Conservation (phyloP, 2,888 invertebrate genomes). For the Achlya flavicornis region DNA sequence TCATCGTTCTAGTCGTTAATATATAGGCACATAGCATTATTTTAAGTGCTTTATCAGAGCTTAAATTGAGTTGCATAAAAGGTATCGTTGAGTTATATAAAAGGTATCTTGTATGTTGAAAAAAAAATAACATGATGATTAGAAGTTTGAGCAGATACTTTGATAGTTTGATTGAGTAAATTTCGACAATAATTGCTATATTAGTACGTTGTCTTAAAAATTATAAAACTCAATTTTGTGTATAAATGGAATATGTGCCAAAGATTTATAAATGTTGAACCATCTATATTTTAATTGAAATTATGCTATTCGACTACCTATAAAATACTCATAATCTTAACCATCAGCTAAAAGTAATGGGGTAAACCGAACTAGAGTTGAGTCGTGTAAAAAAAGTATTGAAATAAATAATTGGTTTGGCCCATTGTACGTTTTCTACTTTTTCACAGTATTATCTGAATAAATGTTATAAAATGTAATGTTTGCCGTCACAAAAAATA, state of each 20-base stretch:
- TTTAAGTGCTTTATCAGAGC: conserved; percentile 24
- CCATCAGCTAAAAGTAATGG: too few species aligned
- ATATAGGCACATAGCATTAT: conserved; percentile 14
- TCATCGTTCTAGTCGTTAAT: conserved; percentile 33
- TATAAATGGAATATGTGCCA: conserved; percentile 39
- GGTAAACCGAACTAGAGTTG: too few species aligned
- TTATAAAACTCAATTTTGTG: conserved; percentile 20
- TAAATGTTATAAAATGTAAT: neutral
- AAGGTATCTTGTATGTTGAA: too few species aligned
- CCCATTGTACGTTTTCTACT: conserved; percentile 38
- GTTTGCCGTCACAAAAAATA: neutral
- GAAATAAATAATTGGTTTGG: neutral
- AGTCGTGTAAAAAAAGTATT: neutral
- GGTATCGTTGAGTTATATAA: conserved; percentile 17
- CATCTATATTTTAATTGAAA: conserved; percentile 1
- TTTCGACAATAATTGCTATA: conserved; percentile 51
- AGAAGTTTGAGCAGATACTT: conserved; percentile 17
- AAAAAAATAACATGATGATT: conserved; percentile 13
- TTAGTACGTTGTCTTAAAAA: conserved; percentile 21
- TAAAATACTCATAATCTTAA: conserved; percentile 17
- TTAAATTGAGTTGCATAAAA: conserved; percentile 25
- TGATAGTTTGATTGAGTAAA: conserved; percentile 35
- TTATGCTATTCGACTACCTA: neutral
- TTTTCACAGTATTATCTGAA: conserved; percentile 60
- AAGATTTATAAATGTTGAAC: conserved; percentile 32